phyloP scores from a whole-genome alignment of 2,113 vertebrate species.

The Leptobrachium ailaonicum region DNA sequence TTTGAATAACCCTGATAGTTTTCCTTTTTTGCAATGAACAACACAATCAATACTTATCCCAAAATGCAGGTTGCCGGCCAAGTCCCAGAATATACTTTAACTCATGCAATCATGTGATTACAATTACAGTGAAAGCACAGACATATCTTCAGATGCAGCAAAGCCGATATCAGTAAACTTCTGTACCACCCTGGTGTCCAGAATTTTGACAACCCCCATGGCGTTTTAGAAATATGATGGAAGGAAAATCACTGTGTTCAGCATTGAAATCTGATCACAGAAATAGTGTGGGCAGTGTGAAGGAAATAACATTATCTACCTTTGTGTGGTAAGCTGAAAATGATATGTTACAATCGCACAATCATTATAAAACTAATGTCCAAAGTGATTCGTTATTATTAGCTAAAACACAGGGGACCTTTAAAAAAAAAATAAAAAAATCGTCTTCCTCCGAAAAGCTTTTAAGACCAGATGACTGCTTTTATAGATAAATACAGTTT shows the following conservation, averaged over 20 bases:
- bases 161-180: background rate
- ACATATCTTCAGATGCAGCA: no score
- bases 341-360: constrained; percentile 35
- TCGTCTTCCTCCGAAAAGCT: background rate
- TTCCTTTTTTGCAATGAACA: no score
- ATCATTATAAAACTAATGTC: constrained; percentile 38
- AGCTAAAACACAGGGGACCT: constrained; percentile 29
- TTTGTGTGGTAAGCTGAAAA: constrained; percentile 43
- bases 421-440: background rate
- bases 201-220: constrained; percentile 1
- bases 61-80: no score
- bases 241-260: constrained; percentile 11
- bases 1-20: no score
- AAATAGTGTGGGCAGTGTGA: constrained; percentile 23
- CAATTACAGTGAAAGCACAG: no score
- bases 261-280: constrained; percentile 44
- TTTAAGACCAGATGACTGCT: constrained; percentile 16
- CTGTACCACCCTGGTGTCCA: background rate
- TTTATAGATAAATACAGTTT: background rate
- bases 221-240: constrained; percentile 15
- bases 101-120: no score
- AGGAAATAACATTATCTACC: constrained; percentile 41
- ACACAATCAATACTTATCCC: no score
- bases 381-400: constrained; percentile 41
- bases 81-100: no score